These are phyloP conservation scores for Cephalopholis sonnerati DNA, from an alignment of 2,113 vertebrate species.

Conservation along the genomic window DNA sequence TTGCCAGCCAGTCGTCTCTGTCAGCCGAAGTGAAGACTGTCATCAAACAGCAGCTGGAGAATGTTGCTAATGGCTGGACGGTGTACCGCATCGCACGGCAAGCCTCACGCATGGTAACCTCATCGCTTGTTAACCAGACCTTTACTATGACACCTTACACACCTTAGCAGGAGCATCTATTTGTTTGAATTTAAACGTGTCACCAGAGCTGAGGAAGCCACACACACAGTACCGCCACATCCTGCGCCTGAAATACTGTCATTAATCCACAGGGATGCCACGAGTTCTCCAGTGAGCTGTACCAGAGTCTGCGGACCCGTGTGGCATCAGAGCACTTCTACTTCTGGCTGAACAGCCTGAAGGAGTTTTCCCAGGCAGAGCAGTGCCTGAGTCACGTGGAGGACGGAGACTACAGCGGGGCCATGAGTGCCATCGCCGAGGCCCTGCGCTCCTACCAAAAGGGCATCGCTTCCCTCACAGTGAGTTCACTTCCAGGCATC, in stretches of 20 bases:
- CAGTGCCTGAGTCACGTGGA: conserved; percentile 91
- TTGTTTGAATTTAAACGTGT: background rate
- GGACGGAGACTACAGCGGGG: conserved; percentile 91
- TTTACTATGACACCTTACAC: background rate
- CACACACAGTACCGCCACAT: background rate
- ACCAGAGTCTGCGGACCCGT: conserved; percentile 94
- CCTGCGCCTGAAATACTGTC: background rate
- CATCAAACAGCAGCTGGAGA: conserved; percentile 96
- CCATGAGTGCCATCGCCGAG: conserved; percentile 93
- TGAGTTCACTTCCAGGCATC: conserved; percentile 78
- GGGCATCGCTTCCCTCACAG: conserved; percentile 96
- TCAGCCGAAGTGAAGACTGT: conserved; percentile 93
- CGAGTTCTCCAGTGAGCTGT: conserved; percentile 95
- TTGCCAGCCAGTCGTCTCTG: conserved; percentile 95
- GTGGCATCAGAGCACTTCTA: conserved; percentile 99
- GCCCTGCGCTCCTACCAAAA: conserved; percentile 96
- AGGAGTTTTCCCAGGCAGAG: conserved; percentile 97
- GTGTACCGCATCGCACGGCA: conserved; percentile 97
- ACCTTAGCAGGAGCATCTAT: background rate
- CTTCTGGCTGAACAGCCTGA: conserved; percentile 98
- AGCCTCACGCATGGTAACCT: conserved; percentile 94
- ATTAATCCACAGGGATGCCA: conserved; percentile 90
- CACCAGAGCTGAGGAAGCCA: background rate
- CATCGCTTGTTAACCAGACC: background rate
- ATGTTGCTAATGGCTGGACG: conserved; percentile 96